Base-by-base conservation (phyloP, 1,140 invertebrate species). In the Conus betulinus region DNA sequence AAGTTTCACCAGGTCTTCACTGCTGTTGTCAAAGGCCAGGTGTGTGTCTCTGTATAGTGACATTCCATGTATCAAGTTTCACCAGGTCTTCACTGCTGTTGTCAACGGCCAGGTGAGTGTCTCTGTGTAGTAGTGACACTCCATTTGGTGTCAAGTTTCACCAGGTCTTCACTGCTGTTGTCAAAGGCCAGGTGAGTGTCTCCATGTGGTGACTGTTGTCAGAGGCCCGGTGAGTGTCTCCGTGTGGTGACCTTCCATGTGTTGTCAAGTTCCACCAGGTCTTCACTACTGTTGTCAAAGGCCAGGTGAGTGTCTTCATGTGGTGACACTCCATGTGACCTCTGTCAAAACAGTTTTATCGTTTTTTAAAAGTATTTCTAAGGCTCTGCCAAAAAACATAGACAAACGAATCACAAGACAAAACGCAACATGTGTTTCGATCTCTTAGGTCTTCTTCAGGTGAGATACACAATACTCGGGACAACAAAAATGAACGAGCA, bases 1-100 rank as follows among this genome's bases (percentile, higher is more conserved):
- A 95, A 96, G 90, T 95, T 96, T 85, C 91, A 88, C 23, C 92
- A 95, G 55, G 95, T 96, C n/a, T 96, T 96, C 90, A 94, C 91
- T 84, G 96, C 96, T 23, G 94, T 96, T 63, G 91, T 95, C 8
- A 91, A 93, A 82, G 95, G 95, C 88, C 92, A 96, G 82, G 92
- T 93, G 85, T 78, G 87, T 87, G 60, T n/a, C 0, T 23, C 74
- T 90, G 83, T 10, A 89, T 51, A 20, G 53, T 82, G 39, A 52
- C n/a, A 8, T 53, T 20, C 17, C 10, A 20, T 39, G 39, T 39
- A 3, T 6, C 25, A 82, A 82, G 39, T 27, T 27, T 13, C 10
- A 13, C 10, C 76, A 27, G n/a, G 76, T 51, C n/a, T 1, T 13
- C 1, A 79, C 10, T 51, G 5, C n/a, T 79, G 10, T 10, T 20